phyloP scores from a whole-genome alignment of 2,797 vertebrate genomes.

The Xenopus petersii region DNA sequence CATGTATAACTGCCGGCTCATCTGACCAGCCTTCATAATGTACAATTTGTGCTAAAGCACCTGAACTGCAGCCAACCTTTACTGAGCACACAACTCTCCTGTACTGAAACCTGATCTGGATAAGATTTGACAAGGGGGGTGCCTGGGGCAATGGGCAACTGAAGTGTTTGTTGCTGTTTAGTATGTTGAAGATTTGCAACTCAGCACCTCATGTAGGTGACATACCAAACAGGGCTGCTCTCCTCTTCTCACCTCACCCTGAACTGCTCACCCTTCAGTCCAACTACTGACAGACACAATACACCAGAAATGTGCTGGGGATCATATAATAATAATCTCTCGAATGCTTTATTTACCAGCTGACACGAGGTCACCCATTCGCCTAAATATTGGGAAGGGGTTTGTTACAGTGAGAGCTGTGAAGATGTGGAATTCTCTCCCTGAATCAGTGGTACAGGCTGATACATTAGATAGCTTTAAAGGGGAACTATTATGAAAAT shows the following conservation, averaged over 20 bases:
- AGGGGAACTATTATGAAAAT: no score
- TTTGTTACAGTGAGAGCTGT: no score
- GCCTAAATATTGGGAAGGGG: no score
- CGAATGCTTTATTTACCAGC: no score
- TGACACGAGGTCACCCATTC: no score
- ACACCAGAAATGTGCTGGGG: background rate
- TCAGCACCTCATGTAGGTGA: constrained; percentile 31
- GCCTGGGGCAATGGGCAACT: constrained; percentile 21
- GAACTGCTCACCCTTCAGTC: constrained; percentile 14
- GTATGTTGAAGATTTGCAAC: constrained; percentile 34
- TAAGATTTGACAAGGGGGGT: constrained; percentile 5
- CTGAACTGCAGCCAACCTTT: constrained; percentile 39
- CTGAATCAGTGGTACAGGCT: no score
- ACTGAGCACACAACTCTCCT: constrained; percentile 11
- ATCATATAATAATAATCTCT: no score
- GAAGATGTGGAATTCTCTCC: no score
- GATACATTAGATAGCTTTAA: no score
- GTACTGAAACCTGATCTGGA: constrained; percentile 12
- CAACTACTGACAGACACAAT: background rate
- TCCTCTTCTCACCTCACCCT: constrained; percentile 28
- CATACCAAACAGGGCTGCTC: constrained; percentile 7
- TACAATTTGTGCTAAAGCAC: background rate
- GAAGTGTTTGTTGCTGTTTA: constrained; percentile 37
- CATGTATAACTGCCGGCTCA: no score
- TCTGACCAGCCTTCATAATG: no score